Evolutionary conservation across 2,113 vertebrate genomes (phyloP).

Genomic region (Orientallactaga bullata): DNA sequence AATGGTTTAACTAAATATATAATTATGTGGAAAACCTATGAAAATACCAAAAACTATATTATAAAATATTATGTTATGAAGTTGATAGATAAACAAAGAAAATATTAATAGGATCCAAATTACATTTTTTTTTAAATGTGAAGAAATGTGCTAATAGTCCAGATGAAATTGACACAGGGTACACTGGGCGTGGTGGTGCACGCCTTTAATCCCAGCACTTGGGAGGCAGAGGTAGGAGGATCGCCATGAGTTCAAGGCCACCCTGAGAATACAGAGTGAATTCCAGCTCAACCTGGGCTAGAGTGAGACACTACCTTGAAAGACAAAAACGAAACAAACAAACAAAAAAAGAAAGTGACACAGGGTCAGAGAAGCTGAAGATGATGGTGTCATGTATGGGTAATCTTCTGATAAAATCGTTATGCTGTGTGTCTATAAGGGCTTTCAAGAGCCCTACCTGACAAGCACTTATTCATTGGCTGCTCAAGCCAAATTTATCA

Average conservation of each 20-base stretch:
- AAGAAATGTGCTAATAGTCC: neutral
- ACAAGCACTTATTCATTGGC: neutral
- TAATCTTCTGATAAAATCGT: neutral
- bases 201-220: too few relatives aligned
- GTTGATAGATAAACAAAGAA: neutral
- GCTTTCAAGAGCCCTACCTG: neutral
- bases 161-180: neutral
- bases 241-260: too few relatives aligned
- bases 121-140: neutral
- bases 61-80: neutral
- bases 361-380: neutral
- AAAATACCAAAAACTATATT: neutral
- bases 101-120: neutral
- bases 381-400: rapidly evolving
- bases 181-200: too few relatives aligned
- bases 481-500: neutral
- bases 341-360: too few relatives aligned
- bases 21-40: neutral
- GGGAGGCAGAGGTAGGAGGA: too few relatives aligned
- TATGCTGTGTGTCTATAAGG: neutral
- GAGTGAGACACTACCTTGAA: too few relatives aligned
- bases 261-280: too few relatives aligned
- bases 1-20: neutral
- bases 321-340: too few relatives aligned
- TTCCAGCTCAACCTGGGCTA: too few relatives aligned